Percentiles rank a stretch among this genome's conserved stretches.
Conservation (phyloP, 2,888 invertebrate genomes). For the Kuschelorhynchus macadamiae region DNA sequence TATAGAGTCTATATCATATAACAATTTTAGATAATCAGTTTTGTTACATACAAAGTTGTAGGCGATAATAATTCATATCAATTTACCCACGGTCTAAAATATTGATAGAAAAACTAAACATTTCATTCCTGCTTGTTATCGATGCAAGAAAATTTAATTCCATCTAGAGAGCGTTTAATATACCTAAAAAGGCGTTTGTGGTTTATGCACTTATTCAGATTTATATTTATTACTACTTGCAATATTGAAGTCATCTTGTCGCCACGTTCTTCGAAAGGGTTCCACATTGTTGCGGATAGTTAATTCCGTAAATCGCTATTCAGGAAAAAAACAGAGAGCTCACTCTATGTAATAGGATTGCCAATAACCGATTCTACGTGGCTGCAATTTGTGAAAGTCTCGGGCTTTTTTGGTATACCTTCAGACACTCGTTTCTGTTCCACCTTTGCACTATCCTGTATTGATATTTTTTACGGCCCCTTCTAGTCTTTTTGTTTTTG, state of each 20-base stretch:
- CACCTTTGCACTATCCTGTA: no score
- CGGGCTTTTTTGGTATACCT: neutral
- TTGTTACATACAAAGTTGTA: no score
- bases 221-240: conserved; percentile 3
- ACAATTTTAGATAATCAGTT: no score
- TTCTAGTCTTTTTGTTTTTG: neutral
- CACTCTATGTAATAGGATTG: no score
- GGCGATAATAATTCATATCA: no score
- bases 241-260: neutral
- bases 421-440: neutral
- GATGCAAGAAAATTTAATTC: conserved; percentile 1
- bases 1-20: no score
- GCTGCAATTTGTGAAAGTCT: no score
- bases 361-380: no score
- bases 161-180: conserved; percentile 1
- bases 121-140: neutral
- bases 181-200: conserved; percentile 7
- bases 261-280: neutral
- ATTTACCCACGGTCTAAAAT: no score
- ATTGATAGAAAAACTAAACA: neutral
- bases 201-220: conserved; percentile 16
- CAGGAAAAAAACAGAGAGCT: neutral
- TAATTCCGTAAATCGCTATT: neutral
- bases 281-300: neutral
- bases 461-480: no score